A percentile compares a stretch with the other conserved stretches of the same genome.
Conservation (phyloP, 2,797 vertebrate species). For the Prionace glauca region DNA sequence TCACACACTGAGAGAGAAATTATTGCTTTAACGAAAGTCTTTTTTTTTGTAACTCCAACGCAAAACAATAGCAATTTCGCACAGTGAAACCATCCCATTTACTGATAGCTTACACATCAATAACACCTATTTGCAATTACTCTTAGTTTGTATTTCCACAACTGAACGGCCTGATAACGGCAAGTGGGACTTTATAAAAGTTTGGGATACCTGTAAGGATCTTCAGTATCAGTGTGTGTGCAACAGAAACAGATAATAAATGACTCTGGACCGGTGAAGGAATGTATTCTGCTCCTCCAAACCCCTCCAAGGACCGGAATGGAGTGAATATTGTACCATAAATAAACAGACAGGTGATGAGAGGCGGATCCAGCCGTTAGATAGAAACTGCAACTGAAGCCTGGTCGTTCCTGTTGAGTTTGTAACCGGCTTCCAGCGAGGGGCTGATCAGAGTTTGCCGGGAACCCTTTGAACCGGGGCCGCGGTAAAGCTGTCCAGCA, state of each 20-base stretch:
- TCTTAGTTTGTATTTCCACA: neutral
- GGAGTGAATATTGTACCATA: too few relatives aligned
- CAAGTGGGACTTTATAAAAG: too few relatives aligned
- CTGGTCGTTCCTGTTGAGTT: too few relatives aligned
- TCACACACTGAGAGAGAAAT: neutral
- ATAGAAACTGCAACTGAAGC: neutral
- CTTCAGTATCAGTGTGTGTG: too few relatives aligned
- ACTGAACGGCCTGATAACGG: too few relatives aligned
- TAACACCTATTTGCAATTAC: neutral
- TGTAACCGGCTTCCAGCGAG: neutral
- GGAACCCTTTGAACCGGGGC: neutral
- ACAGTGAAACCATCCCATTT: neutral
- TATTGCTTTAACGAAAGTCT: neutral
- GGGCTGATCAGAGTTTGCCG: neutral
- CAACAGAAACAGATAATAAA: neutral
- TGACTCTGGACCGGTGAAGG: neutral
- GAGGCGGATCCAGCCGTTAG: neutral
- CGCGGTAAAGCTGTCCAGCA: neutral
- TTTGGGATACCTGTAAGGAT: neutral
- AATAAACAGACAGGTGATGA: neutral
- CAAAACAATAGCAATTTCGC: too few relatives aligned
- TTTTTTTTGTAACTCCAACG: neutral
- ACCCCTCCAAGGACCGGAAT: neutral
- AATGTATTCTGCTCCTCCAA: neutral
- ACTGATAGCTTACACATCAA: neutral